Conservation (phyloP, 2,888 invertebrate species). For the Harmothoe impar region DNA sequence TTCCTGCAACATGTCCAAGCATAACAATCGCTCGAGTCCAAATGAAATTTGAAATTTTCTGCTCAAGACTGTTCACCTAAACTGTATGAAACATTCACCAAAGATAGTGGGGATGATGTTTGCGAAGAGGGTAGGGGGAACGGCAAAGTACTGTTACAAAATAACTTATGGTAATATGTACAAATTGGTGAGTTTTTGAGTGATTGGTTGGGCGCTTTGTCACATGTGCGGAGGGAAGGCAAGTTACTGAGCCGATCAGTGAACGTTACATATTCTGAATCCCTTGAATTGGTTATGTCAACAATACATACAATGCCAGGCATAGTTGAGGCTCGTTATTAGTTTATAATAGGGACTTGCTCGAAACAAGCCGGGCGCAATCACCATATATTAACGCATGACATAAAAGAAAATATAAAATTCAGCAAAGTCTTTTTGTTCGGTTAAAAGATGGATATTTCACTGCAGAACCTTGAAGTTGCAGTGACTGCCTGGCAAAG, state of each 20-base stretch:
- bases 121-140: background rate
- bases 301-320: constrained; percentile 42
- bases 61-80: background rate
- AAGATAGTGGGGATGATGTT: background rate
- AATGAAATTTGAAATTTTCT: background rate
- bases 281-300: background rate
- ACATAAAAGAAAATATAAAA: too few relatives aligned
- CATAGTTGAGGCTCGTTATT: background rate
- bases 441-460: background rate
- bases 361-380: too few relatives aligned
- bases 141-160: constrained; percentile 22
- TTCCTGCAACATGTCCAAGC: constrained; percentile 2
- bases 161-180: constrained; percentile 44
- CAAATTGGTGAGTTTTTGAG: background rate
- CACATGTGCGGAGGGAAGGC: constrained; percentile 50
- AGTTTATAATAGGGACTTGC: too few relatives aligned
- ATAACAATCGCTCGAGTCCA: background rate
- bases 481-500: constrained; percentile 58
- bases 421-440: constrained; percentile 2
- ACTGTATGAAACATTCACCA: background rate
- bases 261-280: background rate
- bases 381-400: too few relatives aligned
- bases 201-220: background rate
- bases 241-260: constrained; percentile 30
- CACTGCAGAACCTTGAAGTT: background rate